A percentile compares a stretch with the other conserved stretches of the same genome.
phyloP scores from a whole-genome alignment of 2,113 vertebrate genomes.

The Plecturocebus donacophilus region DNA sequence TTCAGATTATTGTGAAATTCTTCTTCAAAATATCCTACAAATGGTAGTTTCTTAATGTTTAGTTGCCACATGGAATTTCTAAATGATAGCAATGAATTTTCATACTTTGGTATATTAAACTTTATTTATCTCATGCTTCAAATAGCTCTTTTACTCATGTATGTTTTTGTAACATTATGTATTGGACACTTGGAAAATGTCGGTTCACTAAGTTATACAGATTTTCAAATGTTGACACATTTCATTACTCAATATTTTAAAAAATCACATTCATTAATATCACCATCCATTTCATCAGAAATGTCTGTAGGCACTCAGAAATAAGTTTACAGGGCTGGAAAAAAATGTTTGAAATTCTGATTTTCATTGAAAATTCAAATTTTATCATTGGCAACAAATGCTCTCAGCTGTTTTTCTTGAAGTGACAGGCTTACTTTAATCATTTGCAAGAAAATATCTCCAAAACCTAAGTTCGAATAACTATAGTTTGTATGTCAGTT shows the following conservation, averaged over 20 bases:
- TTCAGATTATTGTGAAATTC: neutral
- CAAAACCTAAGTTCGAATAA: neutral
- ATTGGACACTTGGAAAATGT: neutral
- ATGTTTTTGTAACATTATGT: neutral
- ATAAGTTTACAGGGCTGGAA: neutral
- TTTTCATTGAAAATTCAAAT: constrained; percentile 11
- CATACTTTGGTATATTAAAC: neutral
- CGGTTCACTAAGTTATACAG: neutral
- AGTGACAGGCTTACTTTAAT: neutral
- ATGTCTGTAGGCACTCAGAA: neutral
- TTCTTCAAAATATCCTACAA: neutral
- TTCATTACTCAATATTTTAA: neutral
- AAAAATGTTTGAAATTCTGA: constrained; percentile 21
- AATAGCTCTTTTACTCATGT: neutral
- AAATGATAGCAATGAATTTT: neutral
- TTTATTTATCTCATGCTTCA: neutral
- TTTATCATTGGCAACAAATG: neutral
- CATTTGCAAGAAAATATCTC: neutral
- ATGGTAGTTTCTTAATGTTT: neutral
- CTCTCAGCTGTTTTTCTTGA: neutral
- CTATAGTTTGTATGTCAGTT: neutral
- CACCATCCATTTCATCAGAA: neutral
- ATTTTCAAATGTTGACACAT: constrained; percentile 4
- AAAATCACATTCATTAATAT: neutral
- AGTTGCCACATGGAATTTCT: neutral